Conservation (phyloP, 2,113 vertebrate genomes). For the Hypanus sabinus region DNA sequence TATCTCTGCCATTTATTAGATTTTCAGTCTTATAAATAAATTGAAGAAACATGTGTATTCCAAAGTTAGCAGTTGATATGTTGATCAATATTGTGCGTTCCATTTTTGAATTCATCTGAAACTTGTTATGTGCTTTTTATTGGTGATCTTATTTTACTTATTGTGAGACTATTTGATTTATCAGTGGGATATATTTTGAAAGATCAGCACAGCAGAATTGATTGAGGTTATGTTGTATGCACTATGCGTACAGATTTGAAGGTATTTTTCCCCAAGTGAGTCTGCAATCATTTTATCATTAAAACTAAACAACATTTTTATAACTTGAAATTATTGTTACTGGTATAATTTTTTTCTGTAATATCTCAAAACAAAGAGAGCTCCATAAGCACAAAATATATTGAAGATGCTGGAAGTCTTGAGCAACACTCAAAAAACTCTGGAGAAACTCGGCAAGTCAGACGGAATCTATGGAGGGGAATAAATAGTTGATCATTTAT, state of each 20-base stretch:
- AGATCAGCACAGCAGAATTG: not conserved
- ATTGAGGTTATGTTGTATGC: not conserved
- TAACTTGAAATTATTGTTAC: not conserved
- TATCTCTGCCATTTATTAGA: not conserved
- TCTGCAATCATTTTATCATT: not conserved
- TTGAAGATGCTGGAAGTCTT: too few relatives aligned
- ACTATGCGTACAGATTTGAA: not conserved
- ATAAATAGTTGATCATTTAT: too few relatives aligned
- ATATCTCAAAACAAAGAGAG: not conserved
- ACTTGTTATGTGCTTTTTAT: not conserved
- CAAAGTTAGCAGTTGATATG: not conserved
- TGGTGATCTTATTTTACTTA: not conserved
- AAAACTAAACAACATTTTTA: not conserved
- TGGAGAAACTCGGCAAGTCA: too few relatives aligned
- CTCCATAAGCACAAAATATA: not conserved
- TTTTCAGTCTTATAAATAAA: not conserved
- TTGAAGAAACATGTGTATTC: not conserved
- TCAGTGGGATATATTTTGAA: not conserved
- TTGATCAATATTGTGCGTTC: not conserved
- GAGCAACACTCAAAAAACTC: too few relatives aligned
- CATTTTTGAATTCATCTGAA: not conserved
- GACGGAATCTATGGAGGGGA: too few relatives aligned
- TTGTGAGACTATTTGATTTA: slow-evolving; percentile 13
- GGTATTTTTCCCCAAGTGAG: not conserved
- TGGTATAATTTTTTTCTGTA: not conserved